Conservation (phyloP, 1,140 invertebrate genomes). For the Hestina assimilis region DNA sequence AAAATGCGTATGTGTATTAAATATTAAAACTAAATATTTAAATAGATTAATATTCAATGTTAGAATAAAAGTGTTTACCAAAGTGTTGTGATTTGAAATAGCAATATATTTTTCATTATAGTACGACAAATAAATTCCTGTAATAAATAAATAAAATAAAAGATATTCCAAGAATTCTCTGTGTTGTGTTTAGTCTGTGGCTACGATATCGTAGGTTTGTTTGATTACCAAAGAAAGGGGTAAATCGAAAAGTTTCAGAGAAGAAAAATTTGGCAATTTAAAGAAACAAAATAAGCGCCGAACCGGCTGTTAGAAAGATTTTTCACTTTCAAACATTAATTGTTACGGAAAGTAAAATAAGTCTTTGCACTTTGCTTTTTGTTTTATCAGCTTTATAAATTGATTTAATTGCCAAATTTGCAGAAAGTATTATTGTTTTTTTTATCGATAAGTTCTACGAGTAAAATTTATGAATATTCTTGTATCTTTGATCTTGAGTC, state of each 20-base stretch:
- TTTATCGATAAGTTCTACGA: no score
- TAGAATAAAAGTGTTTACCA: no score
- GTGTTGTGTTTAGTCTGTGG: constrained; percentile 32
- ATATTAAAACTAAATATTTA: no score
- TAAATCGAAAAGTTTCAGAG: constrained; percentile 68
- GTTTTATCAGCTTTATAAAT: constrained; percentile 26
- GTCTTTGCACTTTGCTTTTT: constrained; percentile 60
- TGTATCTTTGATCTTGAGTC: no score
- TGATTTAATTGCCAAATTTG: constrained; percentile 8
- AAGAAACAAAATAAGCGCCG: constrained; percentile 64
- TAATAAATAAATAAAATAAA: neutral
- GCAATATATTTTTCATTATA: no score
- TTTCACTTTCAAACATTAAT: constrained; percentile 76
- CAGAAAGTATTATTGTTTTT: no score
- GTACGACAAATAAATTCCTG: neutral
- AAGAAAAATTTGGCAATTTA: constrained; percentile 74
- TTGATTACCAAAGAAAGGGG: constrained; percentile 71
- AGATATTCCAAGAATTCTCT: constrained; percentile 23
- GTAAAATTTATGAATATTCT: no score
- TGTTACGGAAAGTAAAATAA: constrained; percentile 71
- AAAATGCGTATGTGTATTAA: no score
- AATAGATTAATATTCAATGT: no score
- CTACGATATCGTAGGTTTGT: constrained; percentile 41
- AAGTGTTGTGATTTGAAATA: no score
- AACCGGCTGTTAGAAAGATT: constrained; percentile 61